Evolutionary conservation across 2,888 invertebrate genomes (phyloP), one percentile per base, ranked within the genome.

Genomic region (Synergus gifuensis): DNA sequence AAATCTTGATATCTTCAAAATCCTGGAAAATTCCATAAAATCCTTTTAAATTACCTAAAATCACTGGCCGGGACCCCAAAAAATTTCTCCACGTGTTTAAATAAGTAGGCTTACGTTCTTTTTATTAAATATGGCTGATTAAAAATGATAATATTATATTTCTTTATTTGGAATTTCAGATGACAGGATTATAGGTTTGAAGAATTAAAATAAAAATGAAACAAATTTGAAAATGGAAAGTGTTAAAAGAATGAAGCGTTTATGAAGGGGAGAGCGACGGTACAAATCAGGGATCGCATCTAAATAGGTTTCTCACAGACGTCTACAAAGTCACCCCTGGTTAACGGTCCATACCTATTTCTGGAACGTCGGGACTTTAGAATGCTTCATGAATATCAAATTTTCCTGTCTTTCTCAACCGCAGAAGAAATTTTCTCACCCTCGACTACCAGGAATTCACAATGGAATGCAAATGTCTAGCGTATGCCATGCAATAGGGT

Each of bases 331-430:
- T 66, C 66, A 42, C 66, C 66, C 42, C 40, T 18, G 42, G 66
- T 66, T 66, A 66, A 44, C 66, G 42, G 42, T 18, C 18, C n/a
- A 42, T 66, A 42, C 16, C 66, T n/a, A 66, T 66, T 66, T 66
- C 66, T 66, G 40, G 42, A 66, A 66, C 40, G 66, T 66, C 66
- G 40, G n/a, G 42, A 66, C 16, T 66, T 66, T 66, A 40, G 42
- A 66, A 42, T 66, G 66, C 66, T 66, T 67, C 67, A 67, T 67
- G 67, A 67, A 67, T 67, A 67, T 67, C 67, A 67, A 67, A 67
- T 67, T 42, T 67, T 44, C 44, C 67, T 46, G 44, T 69, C 16
- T 12, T 69, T 14, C 28, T 69, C 7, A 69, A 69, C 69, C 69
- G 22, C 46, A 49, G 14, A 69, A 46, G 28, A 69, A 44, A 22